Percentiles rank a stretch among this genome's conserved stretches.
Evolutionary conservation across 2,797 vertebrate genomes (phyloP).

Genomic region (Dendrocincla fuliginosa): DNA sequence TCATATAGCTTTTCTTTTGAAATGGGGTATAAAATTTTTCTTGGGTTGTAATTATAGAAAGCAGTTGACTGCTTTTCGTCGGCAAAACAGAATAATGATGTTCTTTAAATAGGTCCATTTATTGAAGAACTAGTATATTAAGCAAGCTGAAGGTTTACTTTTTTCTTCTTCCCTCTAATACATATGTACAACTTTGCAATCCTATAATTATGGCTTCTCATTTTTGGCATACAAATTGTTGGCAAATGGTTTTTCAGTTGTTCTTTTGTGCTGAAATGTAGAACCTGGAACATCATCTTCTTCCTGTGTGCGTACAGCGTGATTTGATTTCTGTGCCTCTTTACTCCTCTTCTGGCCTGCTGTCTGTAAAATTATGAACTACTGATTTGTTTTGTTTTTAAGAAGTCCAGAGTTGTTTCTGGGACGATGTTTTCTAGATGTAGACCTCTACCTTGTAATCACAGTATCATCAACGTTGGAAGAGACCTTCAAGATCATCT

Average conservation of each 20-base stretch:
- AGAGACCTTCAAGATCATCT: not conserved
- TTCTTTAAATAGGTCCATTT: constrained; percentile 54
- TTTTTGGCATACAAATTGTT: constrained; percentile 20
- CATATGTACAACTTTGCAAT: not conserved
- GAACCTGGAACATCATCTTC: not conserved
- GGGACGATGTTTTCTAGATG: not conserved
- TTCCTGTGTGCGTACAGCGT: not conserved
- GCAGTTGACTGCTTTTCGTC: constrained; percentile 38
- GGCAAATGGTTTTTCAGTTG: not conserved
- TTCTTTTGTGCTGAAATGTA: not conserved
- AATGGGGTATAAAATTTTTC: constrained; percentile 22
- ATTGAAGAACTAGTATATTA: constrained; percentile 37
- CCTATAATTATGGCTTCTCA: constrained; percentile 47
- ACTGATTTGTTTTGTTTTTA: not conserved
- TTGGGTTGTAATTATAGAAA: constrained; percentile 50
- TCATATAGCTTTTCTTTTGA: not conserved
- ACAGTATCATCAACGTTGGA: not conserved
- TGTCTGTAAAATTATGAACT: not conserved
- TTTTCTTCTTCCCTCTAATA: not conserved
- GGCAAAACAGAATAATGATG: constrained; percentile 14
- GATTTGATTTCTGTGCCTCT: not conserved
- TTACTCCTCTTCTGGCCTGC: not conserved
- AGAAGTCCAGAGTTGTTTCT: not conserved
- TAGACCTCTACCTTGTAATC: not conserved
- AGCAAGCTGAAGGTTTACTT: constrained; percentile 17